Conservation (phyloP, 2,888 invertebrate genomes). For the Marronus borbonicus region DNA sequence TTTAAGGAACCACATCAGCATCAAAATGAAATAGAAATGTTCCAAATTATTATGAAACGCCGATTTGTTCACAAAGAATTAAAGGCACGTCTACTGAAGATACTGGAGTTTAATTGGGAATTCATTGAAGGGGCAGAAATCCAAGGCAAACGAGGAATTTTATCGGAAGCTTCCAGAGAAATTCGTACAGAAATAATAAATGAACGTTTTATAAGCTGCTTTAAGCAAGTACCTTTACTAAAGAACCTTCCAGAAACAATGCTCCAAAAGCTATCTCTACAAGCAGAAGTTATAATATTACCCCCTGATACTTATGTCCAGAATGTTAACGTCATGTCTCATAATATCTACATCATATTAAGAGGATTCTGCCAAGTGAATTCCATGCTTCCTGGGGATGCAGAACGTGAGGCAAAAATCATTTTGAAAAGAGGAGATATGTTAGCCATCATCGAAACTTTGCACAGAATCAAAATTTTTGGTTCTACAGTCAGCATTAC, state of each 20-base stretch:
- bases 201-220: conserved; percentile 50
- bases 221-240: conserved; percentile 46
- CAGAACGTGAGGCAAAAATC: conserved; percentile 45
- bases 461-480: conserved; percentile 50
- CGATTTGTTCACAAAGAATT: conserved; percentile 45
- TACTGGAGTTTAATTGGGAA: conserved; percentile 49
- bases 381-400: conserved; percentile 52
- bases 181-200: conserved; percentile 49
- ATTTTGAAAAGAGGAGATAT: conserved; percentile 51
- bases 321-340: conserved; percentile 50
- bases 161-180: conserved; percentile 49
- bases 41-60: conserved; percentile 48
- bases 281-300: conserved; percentile 50
- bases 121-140: conserved; percentile 51
- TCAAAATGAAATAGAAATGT: conserved; percentile 49
- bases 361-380: conserved; percentile 51
- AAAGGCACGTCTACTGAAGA: conserved; percentile 48
- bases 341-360: conserved; percentile 48
- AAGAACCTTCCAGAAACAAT: conserved; percentile 36
- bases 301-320: conserved; percentile 50
- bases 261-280: conserved; percentile 44
- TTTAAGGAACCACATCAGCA: conserved; percentile 45
- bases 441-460: conserved; percentile 49
- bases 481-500: conserved; percentile 48
- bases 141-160: conserved; percentile 48